Percentiles rank a stretch among this genome's conserved stretches.
Evolutionary conservation across 2,113 vertebrate species (phyloP).

Genomic region (Formicarius rufipectus): DNA sequence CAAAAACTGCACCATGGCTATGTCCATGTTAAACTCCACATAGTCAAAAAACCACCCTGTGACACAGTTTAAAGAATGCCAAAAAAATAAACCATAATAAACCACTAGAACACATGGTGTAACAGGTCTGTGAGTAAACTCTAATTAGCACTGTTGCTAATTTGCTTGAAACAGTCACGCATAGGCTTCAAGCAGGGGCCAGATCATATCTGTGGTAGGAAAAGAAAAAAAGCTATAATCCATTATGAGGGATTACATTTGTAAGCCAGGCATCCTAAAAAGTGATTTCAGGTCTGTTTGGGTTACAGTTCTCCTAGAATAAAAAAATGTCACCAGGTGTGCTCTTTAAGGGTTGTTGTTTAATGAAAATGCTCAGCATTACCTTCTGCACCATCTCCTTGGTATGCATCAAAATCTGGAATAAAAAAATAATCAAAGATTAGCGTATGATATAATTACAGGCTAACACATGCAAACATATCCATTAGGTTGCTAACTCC

Average conservation of each 20-base stretch:
- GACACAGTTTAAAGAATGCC: constrained; percentile 68
- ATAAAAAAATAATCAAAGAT: constrained; percentile 57
- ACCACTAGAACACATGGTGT: constrained; percentile 63
- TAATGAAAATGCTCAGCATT: constrained; percentile 71
- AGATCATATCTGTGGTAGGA: constrained; percentile 75
- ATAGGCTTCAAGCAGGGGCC: constrained; percentile 77
- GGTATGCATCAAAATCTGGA: constrained; percentile 97
- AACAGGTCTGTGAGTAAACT: constrained; percentile 76
- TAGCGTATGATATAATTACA: constrained; percentile 66
- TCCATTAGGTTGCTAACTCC: constrained; percentile 54
- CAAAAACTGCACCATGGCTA: constrained; percentile 14
- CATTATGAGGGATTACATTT: constrained; percentile 77
- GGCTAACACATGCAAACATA: constrained; percentile 55
- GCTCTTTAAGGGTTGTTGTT: constrained; percentile 64
- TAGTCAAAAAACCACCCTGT: constrained; percentile 36
- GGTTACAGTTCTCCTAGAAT: constrained; percentile 68
- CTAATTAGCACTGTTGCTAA: constrained; percentile 83
- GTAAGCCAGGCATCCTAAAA: constrained; percentile 76
- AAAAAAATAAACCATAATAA: constrained; percentile 73
- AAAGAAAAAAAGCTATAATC: constrained; percentile 77
- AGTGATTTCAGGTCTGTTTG: constrained; percentile 74
- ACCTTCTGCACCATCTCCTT: constrained; percentile 99
- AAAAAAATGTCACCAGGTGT: constrained; percentile 67
- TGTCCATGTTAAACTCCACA: constrained; percentile 59
- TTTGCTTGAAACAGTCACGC: constrained; percentile 77